Percentiles rank a stretch among this genome's conserved stretches.
Evolutionary conservation across 2,888 invertebrate genomes (phyloP).

Genomic region (Sminthurides aquaticus): DNA sequence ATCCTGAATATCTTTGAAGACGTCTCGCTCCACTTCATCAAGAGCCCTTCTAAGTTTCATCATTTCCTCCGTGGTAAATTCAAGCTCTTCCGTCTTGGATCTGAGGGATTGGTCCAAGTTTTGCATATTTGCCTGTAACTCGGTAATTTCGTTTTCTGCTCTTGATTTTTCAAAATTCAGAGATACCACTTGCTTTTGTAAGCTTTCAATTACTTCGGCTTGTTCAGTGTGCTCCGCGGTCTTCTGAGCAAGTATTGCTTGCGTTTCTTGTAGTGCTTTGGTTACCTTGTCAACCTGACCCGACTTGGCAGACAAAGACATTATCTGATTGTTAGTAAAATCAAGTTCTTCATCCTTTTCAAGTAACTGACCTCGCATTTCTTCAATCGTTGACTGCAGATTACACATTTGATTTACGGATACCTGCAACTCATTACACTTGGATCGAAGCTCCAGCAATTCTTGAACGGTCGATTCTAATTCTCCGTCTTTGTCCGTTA

Average conservation of each 20-base stretch:
- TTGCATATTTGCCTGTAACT: constrained; percentile 10
- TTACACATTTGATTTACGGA: background rate
- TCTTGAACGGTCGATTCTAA: constrained; percentile 3
- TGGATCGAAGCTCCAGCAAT: background rate
- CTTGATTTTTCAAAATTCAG: background rate
- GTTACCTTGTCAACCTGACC: constrained; percentile 32
- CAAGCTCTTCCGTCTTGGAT: constrained; percentile 20
- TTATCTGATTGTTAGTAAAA: constrained; percentile 15
- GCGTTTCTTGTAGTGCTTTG: constrained; percentile 21
- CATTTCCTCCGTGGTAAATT: constrained; percentile 15
- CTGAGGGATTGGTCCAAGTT: constrained; percentile 26
- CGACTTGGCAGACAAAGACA: constrained; percentile 8
- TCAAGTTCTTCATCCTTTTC: constrained; percentile 22
- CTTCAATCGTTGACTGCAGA: constrained; percentile 1
- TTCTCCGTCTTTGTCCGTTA: background rate
- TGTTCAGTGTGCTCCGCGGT: background rate
- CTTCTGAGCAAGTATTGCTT: constrained; percentile 8
- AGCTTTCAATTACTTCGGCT: background rate
- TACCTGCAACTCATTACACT: background rate
- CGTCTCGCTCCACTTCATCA: constrained; percentile 16
- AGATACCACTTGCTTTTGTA: background rate
- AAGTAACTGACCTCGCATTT: background rate
- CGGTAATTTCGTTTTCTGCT: background rate
- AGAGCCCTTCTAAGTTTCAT: constrained; percentile 3
- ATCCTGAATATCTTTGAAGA: constrained; percentile 14